phyloP scores from a whole-genome alignment of 1,140 invertebrate genomes.

The Onthophagus taurus region DNA sequence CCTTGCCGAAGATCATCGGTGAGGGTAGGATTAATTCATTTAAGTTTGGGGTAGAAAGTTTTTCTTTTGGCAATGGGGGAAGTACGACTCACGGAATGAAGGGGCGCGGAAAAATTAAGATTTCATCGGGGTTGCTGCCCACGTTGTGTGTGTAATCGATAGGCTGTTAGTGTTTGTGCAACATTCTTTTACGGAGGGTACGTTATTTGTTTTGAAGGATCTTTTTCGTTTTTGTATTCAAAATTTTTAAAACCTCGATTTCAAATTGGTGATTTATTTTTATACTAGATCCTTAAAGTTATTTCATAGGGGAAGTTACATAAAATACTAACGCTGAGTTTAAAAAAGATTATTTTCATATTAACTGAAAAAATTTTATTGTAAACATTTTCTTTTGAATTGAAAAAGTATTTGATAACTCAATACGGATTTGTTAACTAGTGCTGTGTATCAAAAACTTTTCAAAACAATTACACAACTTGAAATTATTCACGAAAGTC shows the following conservation, averaged over 20 bases:
- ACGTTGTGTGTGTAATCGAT: too few relatives aligned
- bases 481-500: neutral
- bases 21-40: constrained; percentile 23
- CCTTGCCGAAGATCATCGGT: too few relatives aligned
- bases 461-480: neutral
- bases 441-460: neutral
- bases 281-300: neutral
- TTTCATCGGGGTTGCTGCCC: too few relatives aligned
- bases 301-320: neutral
- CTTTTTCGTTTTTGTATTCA: too few relatives aligned
- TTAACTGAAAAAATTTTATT: neutral
- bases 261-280: too few relatives aligned
- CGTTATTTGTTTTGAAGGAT: too few relatives aligned
- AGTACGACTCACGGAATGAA: too few relatives aligned
- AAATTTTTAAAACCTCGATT: too few relatives aligned
- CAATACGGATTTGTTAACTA: neutral
- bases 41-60: constrained; percentile 10
- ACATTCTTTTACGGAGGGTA: too few relatives aligned
- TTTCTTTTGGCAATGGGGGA: too few relatives aligned
- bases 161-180: too few relatives aligned
- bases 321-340: neutral
- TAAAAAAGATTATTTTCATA: neutral
- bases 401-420: neutral
- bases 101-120: constrained; percentile 7
- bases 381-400: neutral